phyloP scores from a whole-genome alignment of 2,113 vertebrate genomes.

The Bettongia penicillata region DNA sequence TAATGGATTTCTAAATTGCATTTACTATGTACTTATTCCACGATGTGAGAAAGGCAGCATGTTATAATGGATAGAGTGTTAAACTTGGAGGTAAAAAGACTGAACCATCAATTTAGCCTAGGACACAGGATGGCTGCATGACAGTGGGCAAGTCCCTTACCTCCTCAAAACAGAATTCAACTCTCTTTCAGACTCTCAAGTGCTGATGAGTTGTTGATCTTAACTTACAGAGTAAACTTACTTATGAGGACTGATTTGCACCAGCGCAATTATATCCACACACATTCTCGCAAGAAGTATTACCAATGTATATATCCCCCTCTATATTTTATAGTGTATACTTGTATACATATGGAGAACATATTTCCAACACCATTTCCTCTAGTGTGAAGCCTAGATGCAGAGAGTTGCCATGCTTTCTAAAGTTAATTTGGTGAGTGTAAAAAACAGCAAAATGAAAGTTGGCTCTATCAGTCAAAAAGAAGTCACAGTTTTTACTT shows the following conservation, averaged over 20 bases:
- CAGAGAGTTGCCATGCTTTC: background rate
- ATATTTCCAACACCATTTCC: background rate
- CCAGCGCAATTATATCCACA: background rate
- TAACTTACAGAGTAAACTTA: background rate
- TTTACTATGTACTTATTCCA: background rate
- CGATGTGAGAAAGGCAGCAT: background rate
- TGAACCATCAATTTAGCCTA: background rate
- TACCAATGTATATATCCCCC: background rate
- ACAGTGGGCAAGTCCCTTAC: background rate
- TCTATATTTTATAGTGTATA: background rate
- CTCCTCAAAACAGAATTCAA: background rate
- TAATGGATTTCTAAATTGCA: background rate
- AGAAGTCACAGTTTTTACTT: background rate
- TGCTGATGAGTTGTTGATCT: background rate
- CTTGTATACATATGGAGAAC: background rate
- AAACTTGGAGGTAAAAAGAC: background rate
- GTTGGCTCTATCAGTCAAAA: background rate
- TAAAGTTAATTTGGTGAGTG: background rate
- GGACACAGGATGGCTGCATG: background rate
- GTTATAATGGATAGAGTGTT: background rate
- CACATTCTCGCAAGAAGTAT: background rate
- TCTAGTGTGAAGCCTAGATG: background rate
- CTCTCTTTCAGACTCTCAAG: background rate
- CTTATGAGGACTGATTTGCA: background rate
- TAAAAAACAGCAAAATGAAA: background rate